Evolutionary conservation across 2,113 vertebrate species (phyloP), one percentile per base, ranked within the genome.

Genomic region (Pterophyllum scalare): DNA sequence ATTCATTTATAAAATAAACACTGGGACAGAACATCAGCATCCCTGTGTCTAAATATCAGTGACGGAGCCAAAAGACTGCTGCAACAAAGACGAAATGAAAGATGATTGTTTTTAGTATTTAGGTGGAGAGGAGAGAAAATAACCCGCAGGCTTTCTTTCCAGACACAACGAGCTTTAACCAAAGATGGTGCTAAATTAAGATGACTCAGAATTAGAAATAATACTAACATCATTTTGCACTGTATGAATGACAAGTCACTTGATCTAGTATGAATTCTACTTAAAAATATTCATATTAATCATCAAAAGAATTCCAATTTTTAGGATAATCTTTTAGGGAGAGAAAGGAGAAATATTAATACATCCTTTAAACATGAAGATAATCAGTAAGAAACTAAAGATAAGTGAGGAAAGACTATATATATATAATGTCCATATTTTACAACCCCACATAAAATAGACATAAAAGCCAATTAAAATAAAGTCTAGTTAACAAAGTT

Each of bases 1-100:
- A 86, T 79, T 92, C 80, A 87, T 89, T 87, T 83, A 87, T 82
- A 10, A 80, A 76, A 83, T 80, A 84, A 89, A 90, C 35, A 85
- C 52, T 65, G 78, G 57, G 64, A 84, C 86, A 22, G 57, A 86
- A 67, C 77, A 62, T 56, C 22, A 35, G 60, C 62, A 33, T 64
- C 83, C 82, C 22, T n/a, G 59, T 65, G 79, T 52, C 10, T 19
- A 70, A 84, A 85, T 76, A 86, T 75, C 61, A 90, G 40, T 24
- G 72, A 79, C 35, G 0, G 58, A 49, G 56, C 26, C 64, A 62
- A 81, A 84, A 43, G 5, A 35, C 1, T 15, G 57, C 1, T 2
- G 65, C 3, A 17, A 33, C 60, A 59, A 59, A 67, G 54, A 59
- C 6, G 38, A 81, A 43, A 74, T 24, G n/a, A 46, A 61, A 60